phyloP scores from a whole-genome alignment of 2,797 vertebrate genomes.

The Podargus strigoides region DNA sequence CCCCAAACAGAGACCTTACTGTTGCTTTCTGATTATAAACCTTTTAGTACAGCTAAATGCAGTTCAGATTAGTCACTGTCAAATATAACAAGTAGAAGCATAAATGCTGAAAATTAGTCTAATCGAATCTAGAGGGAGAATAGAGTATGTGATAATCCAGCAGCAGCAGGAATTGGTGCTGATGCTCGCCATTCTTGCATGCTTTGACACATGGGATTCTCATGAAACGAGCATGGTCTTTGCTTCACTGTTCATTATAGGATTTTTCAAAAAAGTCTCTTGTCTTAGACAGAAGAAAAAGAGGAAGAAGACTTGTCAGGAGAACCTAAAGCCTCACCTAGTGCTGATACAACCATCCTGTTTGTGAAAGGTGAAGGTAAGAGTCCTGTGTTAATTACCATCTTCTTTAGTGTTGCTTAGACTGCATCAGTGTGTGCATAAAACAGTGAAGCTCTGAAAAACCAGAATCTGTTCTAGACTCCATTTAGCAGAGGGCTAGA shows the following conservation, averaged over 20 bases:
- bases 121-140: neutral
- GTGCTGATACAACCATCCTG: conserved; percentile 94
- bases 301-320: conserved; percentile 90
- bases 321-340: conserved; percentile 94
- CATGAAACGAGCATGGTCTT: neutral
- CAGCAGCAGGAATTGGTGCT: neutral
- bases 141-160: neutral
- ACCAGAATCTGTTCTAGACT: neutral
- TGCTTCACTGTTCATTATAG: neutral
- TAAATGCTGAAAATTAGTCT: neutral
- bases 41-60: neutral
- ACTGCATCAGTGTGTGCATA: neutral
- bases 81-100: neutral
- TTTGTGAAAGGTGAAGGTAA: conserved; percentile 98
- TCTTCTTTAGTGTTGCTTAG: neutral
- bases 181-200: neutral
- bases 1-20: neutral
- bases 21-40: neutral
- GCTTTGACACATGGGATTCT: neutral
- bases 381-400: neutral
- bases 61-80: neutral
- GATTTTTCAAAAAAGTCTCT: conserved; percentile 58
- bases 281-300: conserved; percentile 89
- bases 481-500: neutral
- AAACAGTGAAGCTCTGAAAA: neutral